Evolutionary conservation across 2,888 invertebrate species (phyloP).

Genomic region (Sinopyrophorus schimmeli): DNA sequence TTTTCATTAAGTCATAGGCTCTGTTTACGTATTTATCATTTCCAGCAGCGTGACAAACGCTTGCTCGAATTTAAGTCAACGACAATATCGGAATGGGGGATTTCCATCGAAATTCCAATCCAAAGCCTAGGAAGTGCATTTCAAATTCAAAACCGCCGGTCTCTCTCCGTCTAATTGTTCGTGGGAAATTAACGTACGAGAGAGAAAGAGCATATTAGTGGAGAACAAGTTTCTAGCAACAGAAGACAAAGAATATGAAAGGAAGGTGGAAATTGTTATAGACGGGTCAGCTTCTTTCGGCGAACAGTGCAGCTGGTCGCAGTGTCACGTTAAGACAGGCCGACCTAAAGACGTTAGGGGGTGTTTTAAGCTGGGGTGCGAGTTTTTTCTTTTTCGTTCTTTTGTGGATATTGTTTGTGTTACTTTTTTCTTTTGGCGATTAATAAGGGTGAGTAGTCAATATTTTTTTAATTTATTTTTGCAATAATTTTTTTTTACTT

Average conservation of each 20-base stretch:
- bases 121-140: neutral
- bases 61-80: too few species aligned
- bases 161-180: neutral
- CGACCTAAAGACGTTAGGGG: slow-evolving; percentile 15
- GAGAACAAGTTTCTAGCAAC: slow-evolving; percentile 13
- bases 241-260: slow-evolving; percentile 13
- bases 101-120: neutral
- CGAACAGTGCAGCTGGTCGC: slow-evolving; percentile 23
- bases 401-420: slow-evolving; percentile 7
- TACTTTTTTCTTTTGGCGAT: too few species aligned
- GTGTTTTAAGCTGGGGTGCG: neutral
- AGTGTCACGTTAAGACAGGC: slow-evolving; percentile 17
- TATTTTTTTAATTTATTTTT: too few species aligned
- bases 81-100: neutral
- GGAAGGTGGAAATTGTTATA: slow-evolving; percentile 28
- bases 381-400: neutral
- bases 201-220: neutral
- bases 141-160: too few species aligned
- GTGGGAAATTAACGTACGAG: neutral
- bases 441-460: too few species aligned
- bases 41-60: neutral
- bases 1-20: too few species aligned
- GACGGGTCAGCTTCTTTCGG: slow-evolving; percentile 24
- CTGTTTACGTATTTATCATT: neutral
- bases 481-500: too few species aligned